Evolutionary conservation across 2,888 invertebrate species (phyloP), one percentile per base, ranked within the genome.

Genomic region (Scaptomyza parva): DNA sequence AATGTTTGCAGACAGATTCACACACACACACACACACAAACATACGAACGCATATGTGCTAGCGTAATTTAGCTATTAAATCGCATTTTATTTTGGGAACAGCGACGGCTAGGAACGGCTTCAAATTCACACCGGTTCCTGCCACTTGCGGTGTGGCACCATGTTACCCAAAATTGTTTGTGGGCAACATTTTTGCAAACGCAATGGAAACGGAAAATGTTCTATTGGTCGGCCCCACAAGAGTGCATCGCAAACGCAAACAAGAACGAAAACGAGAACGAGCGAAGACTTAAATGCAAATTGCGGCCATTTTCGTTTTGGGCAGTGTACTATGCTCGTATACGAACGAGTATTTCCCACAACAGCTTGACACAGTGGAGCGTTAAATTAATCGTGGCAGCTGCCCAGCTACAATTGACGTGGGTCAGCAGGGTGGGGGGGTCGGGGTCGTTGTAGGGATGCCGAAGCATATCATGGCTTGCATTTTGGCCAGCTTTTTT

Each of bases 331-430:
- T 24, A 11, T 9, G n/a, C n/a, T n/a, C n/a, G n/a, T n/a, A 28
- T 65, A 39, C 44, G 55, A 40, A 40, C 41, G 53, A 37, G 47
- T 28, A 28, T 39, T 40, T 41, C 39, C 76, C 66, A 66, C 69
- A 86, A 60, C 86, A 81, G 81, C 88, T 85, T 90, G 86, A 78
- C 80, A 89, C 90, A 88, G 75, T 83, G 88, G 77, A 89, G 89
- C 86, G 90, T 86, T 82, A 90, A 90, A 89, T 90, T 90, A 90
- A 89, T 86, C 88, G 89, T 86, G 81, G 88, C 85, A 79, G 77
- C 70, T 67, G 64, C 64, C 59, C 59, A 40, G 52, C 44, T 20
- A n/a, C 30, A 12, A 41, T 48, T 48, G 68, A 11, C 37, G 8
- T 6, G 55, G 12, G 33, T 17, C 43, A 30, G 6, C 33, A 2